A percentile compares a stretch with the other conserved stretches of the same genome.
Conservation (phyloP, 2,797 vertebrate genomes). For the Lutjanus campechanus region DNA sequence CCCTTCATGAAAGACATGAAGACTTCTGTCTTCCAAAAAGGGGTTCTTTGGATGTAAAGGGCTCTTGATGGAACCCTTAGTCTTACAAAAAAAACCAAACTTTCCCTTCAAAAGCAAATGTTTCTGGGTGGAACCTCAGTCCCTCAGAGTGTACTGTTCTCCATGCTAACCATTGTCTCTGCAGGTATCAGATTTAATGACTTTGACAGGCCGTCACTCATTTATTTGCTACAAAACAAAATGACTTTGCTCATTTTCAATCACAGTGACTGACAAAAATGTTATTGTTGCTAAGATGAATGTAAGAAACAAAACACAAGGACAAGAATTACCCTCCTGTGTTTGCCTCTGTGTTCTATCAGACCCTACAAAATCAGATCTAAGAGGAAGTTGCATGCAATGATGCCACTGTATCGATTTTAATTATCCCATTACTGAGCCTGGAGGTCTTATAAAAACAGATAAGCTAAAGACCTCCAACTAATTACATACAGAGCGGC, state of each 20-base stretch:
- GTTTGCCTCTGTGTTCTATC: slow-evolving; percentile 32
- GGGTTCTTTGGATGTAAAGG: too few species aligned
- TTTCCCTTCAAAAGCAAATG: too few species aligned
- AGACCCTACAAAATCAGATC: slow-evolving; percentile 55
- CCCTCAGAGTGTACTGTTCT: too few species aligned
- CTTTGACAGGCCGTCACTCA: not conserved
- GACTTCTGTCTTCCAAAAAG: too few species aligned
- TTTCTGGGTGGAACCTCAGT: too few species aligned
- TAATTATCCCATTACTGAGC: slow-evolving; percentile 78
- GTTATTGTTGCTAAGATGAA: not conserved
- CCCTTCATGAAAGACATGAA: too few species aligned
- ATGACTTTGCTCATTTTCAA: not conserved
- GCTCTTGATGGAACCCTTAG: too few species aligned
- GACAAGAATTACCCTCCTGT: slow-evolving; percentile 10
- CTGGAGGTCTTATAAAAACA: slow-evolving; percentile 77
- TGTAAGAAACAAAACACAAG: slow-evolving; percentile 7
- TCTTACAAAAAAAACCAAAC: too few species aligned
- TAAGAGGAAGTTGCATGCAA: slow-evolving; percentile 68
- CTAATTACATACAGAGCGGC: slow-evolving; percentile 72
- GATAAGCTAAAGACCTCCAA: slow-evolving; percentile 78
- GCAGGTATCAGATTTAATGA: not conserved
- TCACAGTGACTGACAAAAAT: slow-evolving; percentile 12
- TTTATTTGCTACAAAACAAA: slow-evolving; percentile 6
- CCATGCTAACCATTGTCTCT: not conserved
- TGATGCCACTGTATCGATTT: slow-evolving; percentile 76